A percentile compares a stretch with the other conserved stretches of the same genome.
These are phyloP conservation scores for Willowsia nigromaculata DNA, from an alignment of 2,888 invertebrate genomes.

Conservation along the genomic window DNA sequence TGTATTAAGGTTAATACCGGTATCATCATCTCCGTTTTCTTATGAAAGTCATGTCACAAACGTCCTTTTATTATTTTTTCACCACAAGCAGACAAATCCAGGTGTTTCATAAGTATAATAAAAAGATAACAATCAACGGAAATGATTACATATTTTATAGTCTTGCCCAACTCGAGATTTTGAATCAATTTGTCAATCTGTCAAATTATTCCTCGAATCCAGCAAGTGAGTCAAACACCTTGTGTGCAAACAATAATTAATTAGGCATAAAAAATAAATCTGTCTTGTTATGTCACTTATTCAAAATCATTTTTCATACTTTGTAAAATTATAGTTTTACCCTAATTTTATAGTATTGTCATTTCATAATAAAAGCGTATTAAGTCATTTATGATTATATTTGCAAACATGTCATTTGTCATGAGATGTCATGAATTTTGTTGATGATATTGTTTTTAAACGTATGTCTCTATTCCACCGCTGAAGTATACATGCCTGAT, in stretches of 20 bases:
- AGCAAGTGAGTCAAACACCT: background rate
- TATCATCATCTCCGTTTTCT: slow-evolving; percentile 23
- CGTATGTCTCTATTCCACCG: no score
- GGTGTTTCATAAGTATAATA: background rate
- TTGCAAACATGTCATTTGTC: slow-evolving; percentile 25
- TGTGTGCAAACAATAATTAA: background rate
- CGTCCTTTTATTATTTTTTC: background rate
- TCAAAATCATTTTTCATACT: background rate
- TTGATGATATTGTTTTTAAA: background rate
- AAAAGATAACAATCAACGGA: background rate
- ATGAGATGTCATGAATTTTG: slow-evolving; percentile 1
- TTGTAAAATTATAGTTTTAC: slow-evolving; percentile 18
- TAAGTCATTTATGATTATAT: slow-evolving; percentile 37
- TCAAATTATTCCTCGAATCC: background rate
- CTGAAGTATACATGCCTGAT: no score
- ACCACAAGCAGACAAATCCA: background rate
- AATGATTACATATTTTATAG: background rate
- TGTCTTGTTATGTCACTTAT: slow-evolving; percentile 48
- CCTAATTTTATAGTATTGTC: background rate
- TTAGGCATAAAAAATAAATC: slow-evolving; percentile 50
- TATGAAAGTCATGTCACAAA: background rate
- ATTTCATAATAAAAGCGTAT: background rate
- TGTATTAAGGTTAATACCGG: slow-evolving; percentile 41
- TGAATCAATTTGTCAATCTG: slow-evolving; percentile 19
- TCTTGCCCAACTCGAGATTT: background rate